Evolutionary conservation across 2,888 invertebrate species (phyloP).

Genomic region (Scaptomyza flava): DNA sequence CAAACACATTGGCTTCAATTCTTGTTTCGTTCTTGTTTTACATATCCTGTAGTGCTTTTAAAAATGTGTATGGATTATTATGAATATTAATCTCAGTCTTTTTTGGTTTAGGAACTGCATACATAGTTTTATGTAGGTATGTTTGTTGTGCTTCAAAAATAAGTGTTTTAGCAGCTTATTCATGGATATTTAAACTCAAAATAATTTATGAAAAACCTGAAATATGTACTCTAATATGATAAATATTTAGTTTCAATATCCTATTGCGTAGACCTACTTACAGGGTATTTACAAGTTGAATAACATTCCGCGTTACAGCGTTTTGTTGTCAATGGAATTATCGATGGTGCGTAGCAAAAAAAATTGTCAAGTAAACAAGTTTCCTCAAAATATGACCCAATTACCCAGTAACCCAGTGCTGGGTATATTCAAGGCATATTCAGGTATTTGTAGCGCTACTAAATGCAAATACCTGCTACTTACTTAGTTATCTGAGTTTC

Average conservation of each 20-base stretch:
- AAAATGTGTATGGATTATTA: background rate
- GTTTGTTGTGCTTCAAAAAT: too few relatives aligned
- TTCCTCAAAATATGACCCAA: constrained; percentile 84
- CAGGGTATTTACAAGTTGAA: background rate
- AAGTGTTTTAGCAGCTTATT: too few relatives aligned
- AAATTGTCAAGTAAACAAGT: constrained; percentile 73
- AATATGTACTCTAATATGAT: too few relatives aligned
- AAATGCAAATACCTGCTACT: constrained; percentile 37
- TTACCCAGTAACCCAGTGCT: constrained; percentile 77
- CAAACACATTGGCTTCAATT: constrained; percentile 23
- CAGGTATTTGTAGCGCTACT: constrained; percentile 30
- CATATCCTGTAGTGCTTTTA: constrained; percentile 17
- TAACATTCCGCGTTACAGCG: too few relatives aligned
- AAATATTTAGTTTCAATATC: too few relatives aligned
- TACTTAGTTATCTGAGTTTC: constrained; percentile 9
- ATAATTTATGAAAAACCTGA: too few relatives aligned
- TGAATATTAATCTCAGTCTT: too few relatives aligned
- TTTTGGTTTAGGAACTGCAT: background rate
- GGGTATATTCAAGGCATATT: constrained; percentile 26
- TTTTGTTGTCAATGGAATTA: constrained; percentile 27
- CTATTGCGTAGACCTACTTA: too few relatives aligned
- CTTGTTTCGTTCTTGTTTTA: constrained; percentile 5
- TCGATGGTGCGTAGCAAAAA: constrained; percentile 40
- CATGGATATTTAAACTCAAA: too few relatives aligned
- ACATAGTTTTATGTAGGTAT: too few relatives aligned